Base-by-base conservation (phyloP, 2,888 invertebrate genomes). In the Rotaria magnacalcarata region DNA sequence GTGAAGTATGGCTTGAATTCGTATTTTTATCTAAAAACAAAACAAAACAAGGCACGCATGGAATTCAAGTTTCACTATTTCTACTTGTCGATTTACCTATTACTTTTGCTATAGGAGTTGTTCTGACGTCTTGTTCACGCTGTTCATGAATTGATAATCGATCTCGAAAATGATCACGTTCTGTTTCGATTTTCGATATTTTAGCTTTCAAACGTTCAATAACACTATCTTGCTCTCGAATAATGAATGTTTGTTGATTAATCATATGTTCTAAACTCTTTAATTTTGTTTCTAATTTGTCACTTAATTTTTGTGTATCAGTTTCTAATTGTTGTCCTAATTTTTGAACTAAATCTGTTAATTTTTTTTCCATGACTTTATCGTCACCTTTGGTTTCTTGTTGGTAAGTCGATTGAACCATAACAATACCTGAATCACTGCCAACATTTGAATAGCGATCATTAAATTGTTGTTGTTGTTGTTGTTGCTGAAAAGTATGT, bases 191-290 rank as follows among this genome's bases (percentile, higher is more conserved):
- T 80, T 47, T 80, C 10, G 5, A 8, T 43, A 80, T 80, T 80
- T 80, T 80, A n/a, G 10, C n/a, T 47, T 80, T 80, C 16, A 80
- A 47, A 47, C 80, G 80, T 80, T 80, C 80, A n/a, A 80, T 80
- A 10, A 80, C 80, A 24, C 47, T 47, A 80, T 80, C 80, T 80
- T 80, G 80, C 47, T n/a, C 47, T 5, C 47, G 80, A 47, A 80
- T 80, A 47, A 80, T 47, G 10, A 47, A 80, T n/a, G 80, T 80
- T 80, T 80, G 80, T 47, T 80, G 80, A 80, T 80, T 24, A 47
- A 80, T 80, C 80, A 80, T 80, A 47, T 47, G 10, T 80, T 80
- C 80, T 24, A 80, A 47, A 80, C 24, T 80, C n/a, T 80, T 80
- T n/a, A 80, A n/a, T 80, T 80, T 80, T n/a, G 11, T 3, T 47